A percentile compares a stretch with the other conserved stretches of the same genome.
Evolutionary conservation across 2,797 vertebrate genomes (phyloP).

Genomic region (Tapirus indicus): DNA sequence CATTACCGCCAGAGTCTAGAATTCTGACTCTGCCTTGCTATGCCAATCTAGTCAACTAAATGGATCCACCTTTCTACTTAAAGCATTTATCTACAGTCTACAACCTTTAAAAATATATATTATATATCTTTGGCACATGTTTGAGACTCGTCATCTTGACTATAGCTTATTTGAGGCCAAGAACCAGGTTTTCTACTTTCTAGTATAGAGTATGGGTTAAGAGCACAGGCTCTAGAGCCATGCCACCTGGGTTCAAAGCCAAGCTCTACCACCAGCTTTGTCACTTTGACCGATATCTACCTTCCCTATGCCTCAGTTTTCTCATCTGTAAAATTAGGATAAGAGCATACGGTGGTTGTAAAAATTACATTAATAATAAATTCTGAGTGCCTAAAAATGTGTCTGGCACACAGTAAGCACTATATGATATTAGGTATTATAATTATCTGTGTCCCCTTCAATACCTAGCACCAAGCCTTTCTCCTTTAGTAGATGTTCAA

Average conservation of each 20-base stretch:
- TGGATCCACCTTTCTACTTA: background rate
- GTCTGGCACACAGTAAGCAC: background rate
- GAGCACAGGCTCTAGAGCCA: background rate
- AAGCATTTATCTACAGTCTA: background rate
- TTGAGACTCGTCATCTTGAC: background rate
- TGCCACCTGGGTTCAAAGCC: background rate
- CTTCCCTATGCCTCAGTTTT: background rate
- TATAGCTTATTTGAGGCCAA: background rate
- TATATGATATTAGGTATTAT: conserved; percentile 13
- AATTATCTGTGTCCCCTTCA: background rate
- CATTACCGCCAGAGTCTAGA: background rate
- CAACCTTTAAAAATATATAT: background rate
- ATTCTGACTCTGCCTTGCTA: background rate
- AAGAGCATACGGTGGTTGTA: background rate
- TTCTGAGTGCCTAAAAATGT: background rate
- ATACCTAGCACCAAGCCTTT: background rate
- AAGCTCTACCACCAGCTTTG: background rate
- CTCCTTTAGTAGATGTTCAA: conserved; percentile 1
- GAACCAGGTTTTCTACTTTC: background rate
- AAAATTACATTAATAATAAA: background rate
- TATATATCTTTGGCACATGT: background rate
- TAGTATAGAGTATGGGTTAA: background rate
- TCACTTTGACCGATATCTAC: background rate
- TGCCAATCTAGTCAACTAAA: background rate
- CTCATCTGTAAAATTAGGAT: conserved; percentile 4